These are phyloP conservation scores for Anseranas semipalmata DNA, from an alignment of 2,113 vertebrate genomes.

Conservation along the genomic window DNA sequence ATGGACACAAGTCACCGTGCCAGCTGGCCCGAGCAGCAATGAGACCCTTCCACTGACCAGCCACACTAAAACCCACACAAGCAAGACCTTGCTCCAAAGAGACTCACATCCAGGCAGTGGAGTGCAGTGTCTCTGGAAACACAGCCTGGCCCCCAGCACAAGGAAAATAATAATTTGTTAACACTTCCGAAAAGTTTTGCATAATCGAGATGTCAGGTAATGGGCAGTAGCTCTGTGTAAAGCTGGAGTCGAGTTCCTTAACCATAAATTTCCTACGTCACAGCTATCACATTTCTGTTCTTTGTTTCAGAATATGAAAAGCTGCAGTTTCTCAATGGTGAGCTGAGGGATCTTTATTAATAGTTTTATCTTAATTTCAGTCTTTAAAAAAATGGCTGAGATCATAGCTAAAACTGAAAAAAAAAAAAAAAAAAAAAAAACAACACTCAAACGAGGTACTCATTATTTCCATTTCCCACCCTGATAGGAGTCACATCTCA, in stretches of 20 bases:
- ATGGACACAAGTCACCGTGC: fast-evolving
- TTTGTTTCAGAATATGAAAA: background rate
- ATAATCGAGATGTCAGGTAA: background rate
- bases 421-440: background rate
- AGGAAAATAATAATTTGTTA: background rate
- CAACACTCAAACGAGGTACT: background rate
- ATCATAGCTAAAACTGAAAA: background rate
- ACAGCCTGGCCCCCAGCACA: background rate
- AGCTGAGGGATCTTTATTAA: background rate
- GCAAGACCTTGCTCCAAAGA: background rate
- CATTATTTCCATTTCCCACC: constrained; percentile 15
- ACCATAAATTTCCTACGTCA: background rate
- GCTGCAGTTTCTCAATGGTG: background rate
- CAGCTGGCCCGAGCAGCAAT: fast-evolving
- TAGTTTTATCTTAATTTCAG: background rate
- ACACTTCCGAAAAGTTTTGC: background rate
- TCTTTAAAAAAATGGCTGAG: background rate
- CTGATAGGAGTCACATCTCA: constrained; percentile 10
- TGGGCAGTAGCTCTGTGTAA: background rate
- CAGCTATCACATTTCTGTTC: background rate
- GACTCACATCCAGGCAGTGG: background rate
- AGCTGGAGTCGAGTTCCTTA: background rate
- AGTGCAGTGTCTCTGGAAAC: background rate
- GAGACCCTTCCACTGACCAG: fast-evolving
- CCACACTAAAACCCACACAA: background rate